Evolutionary conservation across 2,113 vertebrate species (phyloP).

Genomic region (Antechinus flavipes): DNA sequence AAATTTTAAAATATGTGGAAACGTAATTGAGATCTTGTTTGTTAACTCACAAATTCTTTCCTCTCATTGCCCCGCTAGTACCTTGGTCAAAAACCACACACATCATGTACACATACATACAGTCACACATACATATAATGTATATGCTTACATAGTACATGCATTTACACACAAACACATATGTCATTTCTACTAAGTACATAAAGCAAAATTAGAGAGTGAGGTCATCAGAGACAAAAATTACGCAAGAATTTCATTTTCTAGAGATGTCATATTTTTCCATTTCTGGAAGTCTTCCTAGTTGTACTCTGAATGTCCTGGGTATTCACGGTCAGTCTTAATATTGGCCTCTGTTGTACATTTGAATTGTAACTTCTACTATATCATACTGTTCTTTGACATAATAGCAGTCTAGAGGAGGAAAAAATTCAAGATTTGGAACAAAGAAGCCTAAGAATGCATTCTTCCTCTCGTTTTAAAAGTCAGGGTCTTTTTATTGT

Average conservation of each 20-base stretch:
- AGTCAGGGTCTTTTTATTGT: not conserved
- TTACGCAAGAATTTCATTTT: not conserved
- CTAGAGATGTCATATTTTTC: not conserved
- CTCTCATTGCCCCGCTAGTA: not conserved
- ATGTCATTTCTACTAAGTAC: not conserved
- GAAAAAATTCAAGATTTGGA: not conserved
- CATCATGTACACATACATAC: not conserved
- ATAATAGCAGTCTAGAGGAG: constrained; percentile 11
- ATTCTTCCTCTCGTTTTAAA: not conserved
- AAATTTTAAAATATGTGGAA: not conserved
- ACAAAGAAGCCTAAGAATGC: not conserved
- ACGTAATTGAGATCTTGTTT: not conserved
- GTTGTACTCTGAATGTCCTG: not conserved
- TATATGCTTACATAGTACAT: not conserved
- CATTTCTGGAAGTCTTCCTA: constrained; percentile 11
- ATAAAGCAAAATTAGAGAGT: not conserved
- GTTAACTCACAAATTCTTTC: not conserved
- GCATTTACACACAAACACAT: not conserved
- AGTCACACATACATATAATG: not conserved
- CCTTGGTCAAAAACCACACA: not conserved
- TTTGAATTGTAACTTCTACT: not conserved
- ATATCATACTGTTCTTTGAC: not conserved
- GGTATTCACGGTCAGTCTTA: not conserved
- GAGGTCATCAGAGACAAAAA: not conserved
- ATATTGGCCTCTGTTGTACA: not conserved